Conservation (phyloP, 1,140 invertebrate species). For the Aphis craccivora region DNA sequence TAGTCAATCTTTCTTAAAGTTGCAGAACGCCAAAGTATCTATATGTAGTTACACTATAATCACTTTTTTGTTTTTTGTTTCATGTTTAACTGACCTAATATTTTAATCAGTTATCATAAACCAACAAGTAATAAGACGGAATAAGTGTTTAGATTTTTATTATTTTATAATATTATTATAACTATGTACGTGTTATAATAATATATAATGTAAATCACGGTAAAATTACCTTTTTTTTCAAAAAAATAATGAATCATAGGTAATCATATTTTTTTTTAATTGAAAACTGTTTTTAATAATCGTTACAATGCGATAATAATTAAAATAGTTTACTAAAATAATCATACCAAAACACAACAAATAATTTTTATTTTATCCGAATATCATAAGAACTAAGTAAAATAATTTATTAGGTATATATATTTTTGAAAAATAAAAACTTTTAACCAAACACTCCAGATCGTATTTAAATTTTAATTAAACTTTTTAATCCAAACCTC, state of each 20-base stretch:
- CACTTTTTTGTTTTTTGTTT: neutral
- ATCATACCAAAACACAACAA: neutral
- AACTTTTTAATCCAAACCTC: conserved; percentile 1
- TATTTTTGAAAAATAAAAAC: neutral
- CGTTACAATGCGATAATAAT: neutral
- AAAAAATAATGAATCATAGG: too few relatives aligned
- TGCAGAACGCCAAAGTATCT: neutral
- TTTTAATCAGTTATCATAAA: neutral
- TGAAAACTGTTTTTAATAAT: neutral
- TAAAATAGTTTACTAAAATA: neutral
- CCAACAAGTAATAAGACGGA: neutral
- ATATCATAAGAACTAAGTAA: neutral
- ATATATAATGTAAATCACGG: neutral
- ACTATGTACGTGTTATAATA: neutral
- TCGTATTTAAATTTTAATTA: conserved; percentile 31
- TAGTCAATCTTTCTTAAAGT: neutral
- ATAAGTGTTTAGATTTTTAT: neutral
- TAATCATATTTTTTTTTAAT: too few relatives aligned
- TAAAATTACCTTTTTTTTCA: neutral
- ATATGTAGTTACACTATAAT: neutral
- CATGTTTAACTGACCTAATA: neutral
- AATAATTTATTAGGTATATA: conserved; percentile 17
- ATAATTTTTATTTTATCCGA: conserved; percentile 2
- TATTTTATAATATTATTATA: neutral
- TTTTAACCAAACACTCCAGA: neutral